phyloP scores from a whole-genome alignment of 2,113 vertebrate species.

The Eidolon helvum region DNA sequence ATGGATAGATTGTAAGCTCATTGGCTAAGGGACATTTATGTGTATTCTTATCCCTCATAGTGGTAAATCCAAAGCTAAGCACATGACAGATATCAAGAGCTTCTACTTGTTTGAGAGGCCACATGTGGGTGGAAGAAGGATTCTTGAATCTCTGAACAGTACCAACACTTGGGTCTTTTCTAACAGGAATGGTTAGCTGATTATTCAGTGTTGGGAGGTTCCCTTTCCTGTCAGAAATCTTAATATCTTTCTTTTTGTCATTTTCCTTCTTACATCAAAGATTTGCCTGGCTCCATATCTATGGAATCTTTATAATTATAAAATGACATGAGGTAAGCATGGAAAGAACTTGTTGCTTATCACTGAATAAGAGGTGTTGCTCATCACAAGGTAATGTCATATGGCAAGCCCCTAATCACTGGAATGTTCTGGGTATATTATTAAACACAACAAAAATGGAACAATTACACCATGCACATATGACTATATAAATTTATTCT shows the following conservation, averaged over 20 bases:
- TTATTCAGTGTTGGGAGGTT: background rate
- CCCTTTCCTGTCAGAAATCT: background rate
- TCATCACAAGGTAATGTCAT: slow-evolving; percentile 9
- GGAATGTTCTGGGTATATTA: slow-evolving; percentile 59
- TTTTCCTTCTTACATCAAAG: background rate
- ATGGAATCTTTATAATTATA: background rate
- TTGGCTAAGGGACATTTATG: background rate
- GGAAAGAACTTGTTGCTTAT: slow-evolving; percentile 42
- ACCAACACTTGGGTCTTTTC: background rate
- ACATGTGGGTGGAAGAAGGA: background rate
- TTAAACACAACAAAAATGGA: slow-evolving; percentile 60
- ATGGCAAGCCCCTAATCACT: background rate
- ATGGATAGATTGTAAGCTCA: background rate
- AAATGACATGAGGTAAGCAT: background rate
- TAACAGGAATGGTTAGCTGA: background rate
- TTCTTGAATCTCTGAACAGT: background rate
- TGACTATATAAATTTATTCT: slow-evolving; percentile 70
- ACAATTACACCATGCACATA: slow-evolving; percentile 37
- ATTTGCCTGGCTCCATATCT: background rate
- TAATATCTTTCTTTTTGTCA: background rate
- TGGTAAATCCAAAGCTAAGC: background rate
- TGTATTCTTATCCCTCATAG: background rate
- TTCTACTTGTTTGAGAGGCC: background rate
- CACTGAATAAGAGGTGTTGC: slow-evolving; percentile 24
- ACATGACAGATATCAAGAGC: background rate